Evolutionary conservation across 2,888 invertebrate species (phyloP), one percentile per base, ranked within the genome.

Genomic region (Ommatoiulus sabulosus): DNA sequence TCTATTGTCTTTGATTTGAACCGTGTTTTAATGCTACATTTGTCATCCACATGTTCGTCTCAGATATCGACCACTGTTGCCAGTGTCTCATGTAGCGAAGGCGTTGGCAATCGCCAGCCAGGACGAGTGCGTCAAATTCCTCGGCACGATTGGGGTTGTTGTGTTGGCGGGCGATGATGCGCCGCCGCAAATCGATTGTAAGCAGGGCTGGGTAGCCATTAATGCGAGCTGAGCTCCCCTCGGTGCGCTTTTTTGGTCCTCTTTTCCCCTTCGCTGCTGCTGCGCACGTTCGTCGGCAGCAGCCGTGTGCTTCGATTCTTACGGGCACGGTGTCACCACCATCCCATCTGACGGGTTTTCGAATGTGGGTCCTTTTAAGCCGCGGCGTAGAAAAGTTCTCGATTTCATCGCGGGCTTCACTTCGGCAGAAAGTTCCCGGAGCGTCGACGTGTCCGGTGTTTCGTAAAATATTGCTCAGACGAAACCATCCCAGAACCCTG

Each of bases 21-120:
- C 20, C 35, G 57, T 44, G n/a, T 87, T 44, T 88, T 84, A 84
- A 84, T 57, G 43, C 48, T 20, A 1, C 10, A 10, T 35, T 87
- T 87, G 63, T 86, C 86, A 86, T 86, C 86, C 86, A 48, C 86
- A 86, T 86, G 44, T 86, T 86, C 86, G 89, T 89, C 90, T 90
- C 96, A 98, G 98, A 95, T 98, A 97, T 95, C 98, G 98, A 92
- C 98, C 97, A 94, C 95, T 94, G 93, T 95, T 99, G 94, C 95
- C 96, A 92, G 95, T 97, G 94, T 95, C 95, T 93, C 96, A 96
- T 95, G 94, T 99, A 94, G 94, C 95, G 93, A 95, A 95, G 93
- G 96, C 97, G 94, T 95, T 99, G 95, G 97, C 96, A 92, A 98
- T 98, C 95, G 95, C 95, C 92, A 95, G 96, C 91, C 94, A 94